phyloP scores from a whole-genome alignment of 2,888 invertebrate genomes.

The Capitulum mitella region DNA sequence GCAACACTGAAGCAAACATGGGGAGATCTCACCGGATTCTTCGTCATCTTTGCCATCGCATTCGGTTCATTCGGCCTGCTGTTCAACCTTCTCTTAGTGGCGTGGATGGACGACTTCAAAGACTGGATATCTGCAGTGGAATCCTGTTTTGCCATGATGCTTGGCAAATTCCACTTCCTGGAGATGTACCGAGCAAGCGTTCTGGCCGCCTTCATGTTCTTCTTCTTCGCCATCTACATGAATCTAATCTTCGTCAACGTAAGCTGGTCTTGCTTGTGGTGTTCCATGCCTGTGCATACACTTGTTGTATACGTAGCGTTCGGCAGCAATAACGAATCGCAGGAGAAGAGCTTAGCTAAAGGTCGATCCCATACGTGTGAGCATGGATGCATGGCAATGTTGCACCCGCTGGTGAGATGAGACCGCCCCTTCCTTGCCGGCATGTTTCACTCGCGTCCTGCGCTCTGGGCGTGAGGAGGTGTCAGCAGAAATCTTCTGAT shows the following conservation, averaged over 20 bases:
- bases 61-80: constrained; percentile 44
- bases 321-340: too few species aligned
- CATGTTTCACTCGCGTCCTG: too few species aligned
- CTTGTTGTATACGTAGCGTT: too few species aligned
- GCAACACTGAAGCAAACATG: constrained; percentile 39
- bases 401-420: too few species aligned
- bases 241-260: constrained; percentile 43
- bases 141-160: constrained; percentile 45
- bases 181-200: constrained; percentile 39
- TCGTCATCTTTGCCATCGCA: constrained; percentile 46
- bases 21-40: constrained; percentile 39
- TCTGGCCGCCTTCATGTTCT: constrained; percentile 41
- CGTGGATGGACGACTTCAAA: constrained; percentile 38
- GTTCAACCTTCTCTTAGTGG: constrained; percentile 40
- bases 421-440: too few species aligned
- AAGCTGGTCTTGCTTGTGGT: background rate
- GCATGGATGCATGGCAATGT: too few species aligned
- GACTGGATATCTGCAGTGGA: constrained; percentile 43
- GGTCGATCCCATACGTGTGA: too few species aligned
- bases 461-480: too few species aligned
- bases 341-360: too few species aligned
- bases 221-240: constrained; percentile 43
- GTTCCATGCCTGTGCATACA: too few species aligned
- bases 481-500: too few species aligned
- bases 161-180: constrained; percentile 47